Percentiles rank a stretch among this genome's conserved stretches.
Conservation (phyloP, 2,888 invertebrate species). For the Xestia sexstrigata region DNA sequence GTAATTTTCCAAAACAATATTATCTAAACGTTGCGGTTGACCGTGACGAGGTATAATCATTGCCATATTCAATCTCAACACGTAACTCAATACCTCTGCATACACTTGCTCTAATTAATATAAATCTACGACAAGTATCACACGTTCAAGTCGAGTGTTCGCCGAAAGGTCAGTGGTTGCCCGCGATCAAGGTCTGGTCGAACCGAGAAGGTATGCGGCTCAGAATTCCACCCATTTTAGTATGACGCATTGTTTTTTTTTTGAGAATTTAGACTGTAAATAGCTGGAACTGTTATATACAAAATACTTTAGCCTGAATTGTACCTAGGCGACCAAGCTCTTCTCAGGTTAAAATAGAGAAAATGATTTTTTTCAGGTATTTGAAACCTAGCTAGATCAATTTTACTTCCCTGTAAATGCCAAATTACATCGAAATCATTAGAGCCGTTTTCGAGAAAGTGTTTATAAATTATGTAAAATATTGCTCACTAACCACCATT, state of each 20-base stretch:
- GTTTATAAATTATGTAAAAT: too few species aligned
- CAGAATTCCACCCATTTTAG: constrained; percentile 57
- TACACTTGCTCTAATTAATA: constrained; percentile 58
- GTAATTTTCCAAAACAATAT: constrained; percentile 10
- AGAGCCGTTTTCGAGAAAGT: too few species aligned
- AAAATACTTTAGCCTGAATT: constrained; percentile 1
- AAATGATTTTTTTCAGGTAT: too few species aligned
- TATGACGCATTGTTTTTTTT: constrained; percentile 61
- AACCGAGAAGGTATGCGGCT: constrained; percentile 67
- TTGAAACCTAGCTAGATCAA: too few species aligned
- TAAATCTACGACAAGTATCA: constrained; percentile 51
- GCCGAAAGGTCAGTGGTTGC: constrained; percentile 79
- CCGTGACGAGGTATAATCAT: constrained; percentile 32
- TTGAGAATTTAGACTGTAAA: constrained; percentile 26
- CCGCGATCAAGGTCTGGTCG: constrained; percentile 78
- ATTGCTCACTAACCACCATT: too few species aligned
- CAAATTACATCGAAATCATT: too few species aligned
- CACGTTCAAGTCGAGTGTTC: constrained; percentile 59
- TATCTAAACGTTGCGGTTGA: constrained; percentile 23
- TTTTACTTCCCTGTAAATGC: too few species aligned
- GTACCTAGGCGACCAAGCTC: too few species aligned
- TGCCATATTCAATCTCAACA: constrained; percentile 35
- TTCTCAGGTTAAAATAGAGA: too few species aligned
- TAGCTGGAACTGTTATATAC: constrained; percentile 22
- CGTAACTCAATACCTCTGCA: constrained; percentile 38